phyloP scores from a whole-genome alignment of 2,888 invertebrate genomes.

The Tetropium fuscum region DNA sequence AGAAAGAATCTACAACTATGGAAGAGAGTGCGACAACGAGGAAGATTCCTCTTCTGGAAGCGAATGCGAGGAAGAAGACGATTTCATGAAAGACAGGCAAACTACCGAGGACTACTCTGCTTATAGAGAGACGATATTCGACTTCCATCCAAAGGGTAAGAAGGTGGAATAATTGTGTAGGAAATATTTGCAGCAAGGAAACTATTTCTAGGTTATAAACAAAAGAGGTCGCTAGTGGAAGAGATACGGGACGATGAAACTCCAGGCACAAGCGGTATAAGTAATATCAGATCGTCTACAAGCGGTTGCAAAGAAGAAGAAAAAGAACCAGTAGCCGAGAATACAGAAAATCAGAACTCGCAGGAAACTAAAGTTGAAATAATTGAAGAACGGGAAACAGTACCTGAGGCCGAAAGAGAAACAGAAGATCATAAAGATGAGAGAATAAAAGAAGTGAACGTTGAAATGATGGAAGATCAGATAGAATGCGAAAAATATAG shows the following conservation, averaged over 20 bases:
- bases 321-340: no score
- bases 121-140: constrained; percentile 58
- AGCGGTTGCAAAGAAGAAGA: neutral
- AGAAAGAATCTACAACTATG: constrained; percentile 35
- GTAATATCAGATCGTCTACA: no score
- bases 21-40: constrained; percentile 37
- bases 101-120: constrained; percentile 52
- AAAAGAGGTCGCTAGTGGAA: constrained; percentile 40
- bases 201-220: constrained; percentile 10
- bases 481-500: no score
- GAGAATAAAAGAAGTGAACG: no score
- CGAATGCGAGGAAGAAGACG: constrained; percentile 32
- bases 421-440: no score
- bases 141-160: constrained; percentile 50
- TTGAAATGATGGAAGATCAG: no score
- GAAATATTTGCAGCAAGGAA: no score
- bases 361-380: neutral
- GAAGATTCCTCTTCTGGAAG: constrained; percentile 27
- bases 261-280: constrained; percentile 29
- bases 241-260: constrained; percentile 39
- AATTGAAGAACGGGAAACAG: neutral
- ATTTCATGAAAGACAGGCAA: constrained; percentile 57
- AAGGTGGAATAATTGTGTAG: no score
- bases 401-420: neutral
- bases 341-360: neutral